Evolutionary conservation across 2,113 vertebrate species (phyloP).

Genomic region (Synchiropus splendidus): DNA sequence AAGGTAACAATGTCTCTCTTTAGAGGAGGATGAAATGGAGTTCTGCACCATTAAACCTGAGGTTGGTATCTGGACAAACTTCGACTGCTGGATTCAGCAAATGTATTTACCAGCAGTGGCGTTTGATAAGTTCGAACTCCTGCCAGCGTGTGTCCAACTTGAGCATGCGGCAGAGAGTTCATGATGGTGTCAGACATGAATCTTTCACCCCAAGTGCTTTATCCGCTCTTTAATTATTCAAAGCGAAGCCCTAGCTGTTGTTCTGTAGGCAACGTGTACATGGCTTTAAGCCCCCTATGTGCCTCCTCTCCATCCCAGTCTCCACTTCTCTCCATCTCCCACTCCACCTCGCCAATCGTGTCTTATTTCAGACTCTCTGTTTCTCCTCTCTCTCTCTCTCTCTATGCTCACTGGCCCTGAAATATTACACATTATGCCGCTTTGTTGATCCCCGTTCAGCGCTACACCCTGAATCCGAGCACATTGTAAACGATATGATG

Average conservation of each 20-base stretch:
- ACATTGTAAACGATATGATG: slow-evolving; percentile 69
- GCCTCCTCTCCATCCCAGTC: slow-evolving; percentile 5
- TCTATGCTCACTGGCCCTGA: slow-evolving; percentile 63
- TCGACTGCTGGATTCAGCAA: too few relatives aligned
- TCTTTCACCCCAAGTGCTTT: slow-evolving; percentile 58
- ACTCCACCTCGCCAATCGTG: background rate
- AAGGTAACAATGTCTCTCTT: too few relatives aligned
- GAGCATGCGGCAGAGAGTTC: slow-evolving; percentile 27
- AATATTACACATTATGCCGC: slow-evolving; percentile 57
- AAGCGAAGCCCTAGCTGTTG: slow-evolving; percentile 36
- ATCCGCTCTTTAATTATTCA: slow-evolving; percentile 53
- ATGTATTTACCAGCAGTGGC: too few relatives aligned
- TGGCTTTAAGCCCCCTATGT: slow-evolving; percentile 7
- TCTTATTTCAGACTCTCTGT: background rate
- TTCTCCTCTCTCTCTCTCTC: background rate
- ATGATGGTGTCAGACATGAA: slow-evolving; percentile 45
- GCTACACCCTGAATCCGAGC: slow-evolving; percentile 50
- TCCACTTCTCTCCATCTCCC: slow-evolving; percentile 4
- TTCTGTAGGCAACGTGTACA: slow-evolving; percentile 32
- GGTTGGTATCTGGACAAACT: too few relatives aligned
- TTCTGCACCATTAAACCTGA: too few relatives aligned
- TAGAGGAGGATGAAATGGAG: too few relatives aligned
- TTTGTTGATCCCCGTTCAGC: slow-evolving; percentile 51
- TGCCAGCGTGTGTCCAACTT: too few relatives aligned
- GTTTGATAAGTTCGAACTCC: too few relatives aligned